Evolutionary conservation across 2,797 vertebrate species (phyloP).

Genomic region (Octomys mimax): DNA sequence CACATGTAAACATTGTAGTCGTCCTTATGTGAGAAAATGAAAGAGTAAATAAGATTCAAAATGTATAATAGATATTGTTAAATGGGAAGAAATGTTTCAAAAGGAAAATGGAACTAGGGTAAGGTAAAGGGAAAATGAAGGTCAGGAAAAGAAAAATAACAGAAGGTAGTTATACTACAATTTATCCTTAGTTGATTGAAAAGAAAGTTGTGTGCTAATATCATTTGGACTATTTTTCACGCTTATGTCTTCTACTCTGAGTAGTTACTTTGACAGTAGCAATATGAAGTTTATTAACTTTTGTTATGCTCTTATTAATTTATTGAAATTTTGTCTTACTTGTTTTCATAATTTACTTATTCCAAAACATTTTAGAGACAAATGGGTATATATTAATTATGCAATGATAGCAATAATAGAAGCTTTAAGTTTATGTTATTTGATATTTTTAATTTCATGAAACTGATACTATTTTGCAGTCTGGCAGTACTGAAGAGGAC

Average conservation of each 20-base stretch:
- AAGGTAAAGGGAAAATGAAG: too few relatives aligned
- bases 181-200: too few relatives aligned
- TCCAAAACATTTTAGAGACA: background rate
- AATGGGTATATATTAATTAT: background rate
- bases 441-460: background rate
- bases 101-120: too few relatives aligned
- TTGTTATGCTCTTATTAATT: background rate
- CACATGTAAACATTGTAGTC: background rate
- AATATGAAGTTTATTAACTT: background rate
- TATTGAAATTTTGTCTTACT: background rate
- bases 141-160: too few relatives aligned
- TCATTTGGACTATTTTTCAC: too few relatives aligned
- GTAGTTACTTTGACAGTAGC: background rate
- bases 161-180: too few relatives aligned
- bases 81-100: background rate
- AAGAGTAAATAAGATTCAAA: background rate
- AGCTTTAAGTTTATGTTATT: background rate
- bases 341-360: background rate
- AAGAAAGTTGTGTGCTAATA: too few relatives aligned
- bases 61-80: background rate
- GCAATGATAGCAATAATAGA: background rate
- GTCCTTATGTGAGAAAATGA: background rate
- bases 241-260: too few relatives aligned
- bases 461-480: background rate
- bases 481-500: background rate